These are phyloP conservation scores for Dascyllus trimaculatus DNA, from an alignment of 2,113 vertebrate genomes.

Conservation along the genomic window DNA sequence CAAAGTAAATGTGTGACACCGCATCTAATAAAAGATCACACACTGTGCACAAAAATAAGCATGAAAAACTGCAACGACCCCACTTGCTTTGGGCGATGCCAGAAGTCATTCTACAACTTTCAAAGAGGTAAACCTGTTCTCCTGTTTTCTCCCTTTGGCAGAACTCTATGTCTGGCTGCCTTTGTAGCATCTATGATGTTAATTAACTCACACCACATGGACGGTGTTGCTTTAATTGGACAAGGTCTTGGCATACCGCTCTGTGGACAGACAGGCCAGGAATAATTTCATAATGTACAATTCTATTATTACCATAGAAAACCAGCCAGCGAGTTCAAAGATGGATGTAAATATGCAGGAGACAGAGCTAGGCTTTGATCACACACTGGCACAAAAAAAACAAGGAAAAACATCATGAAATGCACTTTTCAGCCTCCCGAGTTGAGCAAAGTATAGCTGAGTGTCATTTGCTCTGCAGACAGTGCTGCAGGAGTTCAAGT, in stretches of 20 bases:
- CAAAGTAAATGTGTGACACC: conserved; percentile 25
- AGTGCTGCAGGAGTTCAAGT: conserved; percentile 16
- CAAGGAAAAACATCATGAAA: conserved; percentile 6
- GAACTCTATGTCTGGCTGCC: conserved; percentile 45
- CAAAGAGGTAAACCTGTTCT: conserved; percentile 42
- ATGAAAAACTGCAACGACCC: not conserved
- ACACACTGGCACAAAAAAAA: conserved; percentile 24
- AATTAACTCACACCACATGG: conserved; percentile 79
- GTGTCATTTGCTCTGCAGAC: conserved; percentile 29
- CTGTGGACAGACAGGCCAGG: conserved; percentile 61
- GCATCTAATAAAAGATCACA: conserved; percentile 33
- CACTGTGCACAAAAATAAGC: conserved; percentile 38
- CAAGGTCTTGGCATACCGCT: conserved; percentile 65
- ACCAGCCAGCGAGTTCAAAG: conserved; percentile 50
- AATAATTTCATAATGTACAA: conserved; percentile 69
- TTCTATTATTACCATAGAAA: conserved; percentile 64
- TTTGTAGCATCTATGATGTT: conserved; percentile 65
- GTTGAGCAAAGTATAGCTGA: not conserved
- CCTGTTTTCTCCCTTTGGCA: conserved; percentile 39
- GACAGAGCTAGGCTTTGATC: conserved; percentile 58
- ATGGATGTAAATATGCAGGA: conserved; percentile 64
- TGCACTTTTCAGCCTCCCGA: conserved; percentile 18
- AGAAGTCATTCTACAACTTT: conserved; percentile 23
- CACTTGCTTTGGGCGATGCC: conserved; percentile 21
- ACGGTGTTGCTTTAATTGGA: conserved; percentile 75